These are phyloP conservation scores for Penaeus monodon DNA, from an alignment of 2,888 invertebrate genomes.

Conservation along the genomic window DNA sequence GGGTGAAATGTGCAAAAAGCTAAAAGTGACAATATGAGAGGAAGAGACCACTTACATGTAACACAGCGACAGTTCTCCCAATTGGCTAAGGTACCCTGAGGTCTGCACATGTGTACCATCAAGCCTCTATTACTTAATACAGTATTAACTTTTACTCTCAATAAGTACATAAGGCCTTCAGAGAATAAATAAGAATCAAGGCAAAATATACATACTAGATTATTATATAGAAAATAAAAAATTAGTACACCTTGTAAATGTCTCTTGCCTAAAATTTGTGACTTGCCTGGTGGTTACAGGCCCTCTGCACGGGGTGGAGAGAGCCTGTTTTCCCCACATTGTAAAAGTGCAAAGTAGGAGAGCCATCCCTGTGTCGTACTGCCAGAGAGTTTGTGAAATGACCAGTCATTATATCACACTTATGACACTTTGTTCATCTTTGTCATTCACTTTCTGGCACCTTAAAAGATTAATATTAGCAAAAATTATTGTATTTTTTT, in stretches of 20 bases:
- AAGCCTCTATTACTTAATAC: neutral
- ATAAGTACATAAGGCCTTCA: conserved; percentile 51
- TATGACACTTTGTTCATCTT: conserved; percentile 37
- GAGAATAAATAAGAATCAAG: conserved; percentile 34
- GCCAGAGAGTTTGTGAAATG: conserved; percentile 36
- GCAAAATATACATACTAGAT: conserved; percentile 38
- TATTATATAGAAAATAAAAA: conserved; percentile 14
- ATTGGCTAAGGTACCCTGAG: conserved; percentile 37
- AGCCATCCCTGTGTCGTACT: conserved; percentile 29
- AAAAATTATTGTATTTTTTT: conserved; percentile 58
- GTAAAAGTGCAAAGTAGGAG: conserved; percentile 25
- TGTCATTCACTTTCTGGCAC: conserved; percentile 49
- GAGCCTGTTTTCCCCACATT: conserved; percentile 15
- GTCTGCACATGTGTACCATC: conserved; percentile 20
- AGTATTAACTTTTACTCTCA: conserved; percentile 1
- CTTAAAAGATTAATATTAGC: conserved; percentile 60
- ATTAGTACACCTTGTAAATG: conserved; percentile 18
- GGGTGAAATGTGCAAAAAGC: conserved; percentile 24
- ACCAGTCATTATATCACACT: conserved; percentile 40
- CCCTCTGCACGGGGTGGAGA: conserved; percentile 4
- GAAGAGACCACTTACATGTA: conserved; percentile 26
- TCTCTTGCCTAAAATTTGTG: conserved; percentile 26
- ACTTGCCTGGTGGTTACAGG: conserved; percentile 21
- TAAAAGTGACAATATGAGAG: conserved; percentile 32
- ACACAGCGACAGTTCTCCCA: conserved; percentile 49